Evolutionary conservation across 2,797 vertebrate genomes (phyloP).

Genomic region (Parambassis ranga): DNA sequence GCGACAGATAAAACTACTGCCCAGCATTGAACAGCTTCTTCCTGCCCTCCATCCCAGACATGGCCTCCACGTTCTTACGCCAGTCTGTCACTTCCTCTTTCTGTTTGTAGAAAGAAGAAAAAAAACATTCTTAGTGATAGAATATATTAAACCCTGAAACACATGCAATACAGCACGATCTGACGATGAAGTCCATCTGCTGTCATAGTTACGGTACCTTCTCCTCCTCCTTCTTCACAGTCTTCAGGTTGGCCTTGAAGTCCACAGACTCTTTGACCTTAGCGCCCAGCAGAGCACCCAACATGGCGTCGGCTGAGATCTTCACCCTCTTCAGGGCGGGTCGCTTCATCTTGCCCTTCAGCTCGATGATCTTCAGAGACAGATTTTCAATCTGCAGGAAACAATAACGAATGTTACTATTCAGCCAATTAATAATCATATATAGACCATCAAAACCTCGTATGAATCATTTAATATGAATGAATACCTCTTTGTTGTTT

Average conservation of each 20-base stretch:
- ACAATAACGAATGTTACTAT: not conserved
- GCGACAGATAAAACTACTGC: conserved; percentile 39
- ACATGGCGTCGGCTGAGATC: conserved; percentile 81
- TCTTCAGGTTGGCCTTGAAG: conserved; percentile 84
- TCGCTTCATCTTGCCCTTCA: conserved; percentile 80
- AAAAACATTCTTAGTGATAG: conserved; percentile 8
- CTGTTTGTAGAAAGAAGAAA: conserved; percentile 45
- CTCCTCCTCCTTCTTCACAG: conserved; percentile 85
- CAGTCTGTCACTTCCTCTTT: conserved; percentile 78
- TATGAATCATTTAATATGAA: not conserved
- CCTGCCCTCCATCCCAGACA: conserved; percentile 78
- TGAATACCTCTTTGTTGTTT: conserved; percentile 61
- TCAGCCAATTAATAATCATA: too few species aligned
- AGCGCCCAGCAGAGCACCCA: conserved; percentile 78
- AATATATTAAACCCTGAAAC: not conserved
- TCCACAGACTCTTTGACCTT: conserved; percentile 81
- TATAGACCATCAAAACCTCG: not conserved
- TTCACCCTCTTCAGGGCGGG: conserved; percentile 81
- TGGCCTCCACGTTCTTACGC: conserved; percentile 79
- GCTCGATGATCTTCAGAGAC: conserved; percentile 61
- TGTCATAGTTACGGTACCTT: conserved; percentile 69
- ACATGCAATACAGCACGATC: not conserved
- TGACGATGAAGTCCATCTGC: conserved; percentile 5
- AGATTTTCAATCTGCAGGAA: conserved; percentile 65
- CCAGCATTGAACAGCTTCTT: conserved; percentile 74